phyloP scores from a whole-genome alignment of 2,797 vertebrate species.

The Esox masquinongy region DNA sequence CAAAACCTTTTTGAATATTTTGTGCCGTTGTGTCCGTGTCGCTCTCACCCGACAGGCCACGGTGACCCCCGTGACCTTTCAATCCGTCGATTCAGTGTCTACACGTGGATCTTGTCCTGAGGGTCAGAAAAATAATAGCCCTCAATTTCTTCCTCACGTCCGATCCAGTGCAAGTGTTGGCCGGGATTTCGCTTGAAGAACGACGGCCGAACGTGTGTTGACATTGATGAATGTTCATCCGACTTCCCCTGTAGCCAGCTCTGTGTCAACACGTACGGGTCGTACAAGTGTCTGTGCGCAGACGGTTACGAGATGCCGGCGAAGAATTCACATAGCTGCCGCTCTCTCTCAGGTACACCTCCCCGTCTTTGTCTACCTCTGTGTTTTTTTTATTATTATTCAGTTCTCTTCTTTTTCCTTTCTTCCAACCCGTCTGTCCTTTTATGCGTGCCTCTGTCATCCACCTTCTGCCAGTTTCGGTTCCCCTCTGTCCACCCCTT shows the following conservation, averaged over 20 bases:
- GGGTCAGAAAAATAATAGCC: background rate
- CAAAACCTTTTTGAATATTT: background rate
- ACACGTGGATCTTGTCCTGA: background rate
- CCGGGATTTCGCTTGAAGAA: conserved; percentile 95
- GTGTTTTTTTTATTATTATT: background rate
- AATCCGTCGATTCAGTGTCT: conserved; percentile 5
- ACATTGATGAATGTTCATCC: conserved; percentile 91
- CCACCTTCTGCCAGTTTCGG: background rate
- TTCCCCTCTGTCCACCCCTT: conserved; percentile 68
- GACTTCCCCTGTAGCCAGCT: conserved; percentile 96
- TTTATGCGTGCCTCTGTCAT: background rate
- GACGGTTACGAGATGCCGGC: conserved; percentile 90
- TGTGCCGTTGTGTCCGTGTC: background rate
- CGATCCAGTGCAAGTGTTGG: conserved; percentile 94
- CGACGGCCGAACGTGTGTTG: conserved; percentile 93
- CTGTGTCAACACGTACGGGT: conserved; percentile 96
- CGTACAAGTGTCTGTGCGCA: conserved; percentile 91
- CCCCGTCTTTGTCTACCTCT: conserved; percentile 1
- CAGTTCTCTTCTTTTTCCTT: background rate
- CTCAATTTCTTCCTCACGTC: conserved; percentile 16
- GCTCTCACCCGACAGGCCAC: background rate
- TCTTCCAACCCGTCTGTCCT: background rate
- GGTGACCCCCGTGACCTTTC: background rate
- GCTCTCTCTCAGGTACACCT: conserved; percentile 86
- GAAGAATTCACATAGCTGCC: conserved; percentile 88